These are phyloP conservation scores for Zosterops japonicus DNA, from an alignment of 2,113 vertebrate species.

Conservation along the genomic window DNA sequence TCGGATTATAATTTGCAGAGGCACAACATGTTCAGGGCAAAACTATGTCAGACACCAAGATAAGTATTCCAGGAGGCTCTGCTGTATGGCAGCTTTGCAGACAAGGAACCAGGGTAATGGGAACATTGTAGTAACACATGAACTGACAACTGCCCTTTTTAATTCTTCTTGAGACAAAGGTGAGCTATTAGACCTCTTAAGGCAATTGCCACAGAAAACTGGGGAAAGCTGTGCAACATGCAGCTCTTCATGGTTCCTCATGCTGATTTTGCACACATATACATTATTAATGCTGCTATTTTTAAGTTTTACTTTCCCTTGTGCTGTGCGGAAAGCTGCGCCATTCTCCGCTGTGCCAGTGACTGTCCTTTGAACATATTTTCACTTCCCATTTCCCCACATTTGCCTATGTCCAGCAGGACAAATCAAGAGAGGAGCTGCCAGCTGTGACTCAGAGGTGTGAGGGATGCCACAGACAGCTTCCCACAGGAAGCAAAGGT, in stretches of 20 bases:
- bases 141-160: neutral
- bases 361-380: neutral
- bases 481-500: neutral
- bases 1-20: conserved; percentile 58
- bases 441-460: conserved; percentile 27
- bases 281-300: neutral
- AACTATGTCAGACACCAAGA: conserved; percentile 12
- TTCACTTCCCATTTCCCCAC: neutral
- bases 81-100: neutral
- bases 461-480: neutral
- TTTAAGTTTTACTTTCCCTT: neutral
- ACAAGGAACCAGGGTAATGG: neutral
- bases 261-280: neutral
- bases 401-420: neutral
- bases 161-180: conserved; percentile 8
- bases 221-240: neutral
- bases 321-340: neutral
- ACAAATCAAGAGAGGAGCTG: neutral
- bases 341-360: neutral
- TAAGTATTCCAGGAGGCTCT: conserved; percentile 4
- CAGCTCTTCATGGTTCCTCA: neutral
- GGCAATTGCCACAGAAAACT: neutral
- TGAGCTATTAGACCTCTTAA: neutral
- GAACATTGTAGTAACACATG: neutral
- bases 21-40: conserved; percentile 11